Conservation (phyloP, 2,113 vertebrate species). For the Geothlypis trichas region DNA sequence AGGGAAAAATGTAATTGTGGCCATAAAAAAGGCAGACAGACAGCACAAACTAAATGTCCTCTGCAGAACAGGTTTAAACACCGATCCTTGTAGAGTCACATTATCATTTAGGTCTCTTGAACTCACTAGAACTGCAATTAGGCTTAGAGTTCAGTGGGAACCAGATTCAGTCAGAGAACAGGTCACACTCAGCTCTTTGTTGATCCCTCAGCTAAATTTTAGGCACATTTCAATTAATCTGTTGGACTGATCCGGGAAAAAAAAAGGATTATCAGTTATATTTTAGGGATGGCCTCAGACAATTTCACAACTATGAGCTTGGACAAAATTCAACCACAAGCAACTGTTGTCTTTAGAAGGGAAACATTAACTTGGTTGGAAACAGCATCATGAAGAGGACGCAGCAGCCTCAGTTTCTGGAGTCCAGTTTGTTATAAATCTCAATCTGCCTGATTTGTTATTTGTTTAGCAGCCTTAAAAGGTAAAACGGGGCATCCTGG, state of each 20-base stretch:
- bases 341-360: background rate
- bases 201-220: background rate
- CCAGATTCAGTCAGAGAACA: background rate
- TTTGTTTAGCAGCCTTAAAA: constrained; percentile 36
- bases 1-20: background rate
- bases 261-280: background rate
- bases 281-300: background rate
- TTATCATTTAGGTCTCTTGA: background rate
- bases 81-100: background rate
- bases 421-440: background rate
- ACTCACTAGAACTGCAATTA: background rate
- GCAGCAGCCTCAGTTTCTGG: background rate
- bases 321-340: background rate
- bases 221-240: constrained; percentile 13
- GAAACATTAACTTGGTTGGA: constrained; percentile 21
- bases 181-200: background rate
- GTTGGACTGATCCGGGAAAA: background rate
- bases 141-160: background rate
- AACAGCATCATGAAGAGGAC: background rate
- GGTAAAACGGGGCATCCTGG: background rate
- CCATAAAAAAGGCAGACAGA: constrained; percentile 34
- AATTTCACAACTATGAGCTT: background rate
- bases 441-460: background rate
- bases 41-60: background rate
- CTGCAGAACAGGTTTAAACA: background rate